Base-by-base conservation (phyloP, 2,888 invertebrate genomes). In the Zeuzera pyrina region DNA sequence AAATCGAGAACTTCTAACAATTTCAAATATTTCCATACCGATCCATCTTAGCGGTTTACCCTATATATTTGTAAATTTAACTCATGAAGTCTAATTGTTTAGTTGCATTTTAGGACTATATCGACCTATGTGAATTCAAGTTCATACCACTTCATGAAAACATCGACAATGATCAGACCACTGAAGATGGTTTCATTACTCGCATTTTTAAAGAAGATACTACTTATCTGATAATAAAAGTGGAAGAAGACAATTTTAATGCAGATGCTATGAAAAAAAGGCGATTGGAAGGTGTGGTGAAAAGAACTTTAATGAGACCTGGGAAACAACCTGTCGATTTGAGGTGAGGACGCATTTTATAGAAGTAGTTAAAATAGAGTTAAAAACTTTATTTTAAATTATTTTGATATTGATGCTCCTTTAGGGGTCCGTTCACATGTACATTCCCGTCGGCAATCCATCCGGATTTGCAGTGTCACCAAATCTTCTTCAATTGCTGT, bases 401-500 rank as follows among this genome's bases (percentile, higher is more conserved):
- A 23, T 11, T 19, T 19, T 7, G 19, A 19, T 19, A 8, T 19
- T 19, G 19, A 8, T 8, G 8, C 19, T 19, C 19, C 8, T 49
- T 5, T 56, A 81, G 81, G 53, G 81, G 81, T 15, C 81, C 81
- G 13, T 81, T 81, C 38, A 78, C 76, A 3, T 81, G 81, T 52
- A 73, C 76, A 2, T 69, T 74, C 31, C 72, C 74, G 8, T 70
- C 74, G 3, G 50, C 60, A 7, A 37, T 72, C 35, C 67, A 58
- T n/a, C 67, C 76, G 7, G 73, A 72, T 22, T 41, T 64, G 31
- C 78, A 73, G 35, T 83, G 81, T 38, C 65, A 73, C 15, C 76
- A 77, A 44, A 71, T 73, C 37, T 84, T 81, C 52, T 72, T 72
- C 43, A 73, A 76, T 41, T 84, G 84, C 47, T 84, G 84, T 47